Base-by-base conservation (phyloP, 2,113 vertebrate species). In the Sprattus sprattus region DNA sequence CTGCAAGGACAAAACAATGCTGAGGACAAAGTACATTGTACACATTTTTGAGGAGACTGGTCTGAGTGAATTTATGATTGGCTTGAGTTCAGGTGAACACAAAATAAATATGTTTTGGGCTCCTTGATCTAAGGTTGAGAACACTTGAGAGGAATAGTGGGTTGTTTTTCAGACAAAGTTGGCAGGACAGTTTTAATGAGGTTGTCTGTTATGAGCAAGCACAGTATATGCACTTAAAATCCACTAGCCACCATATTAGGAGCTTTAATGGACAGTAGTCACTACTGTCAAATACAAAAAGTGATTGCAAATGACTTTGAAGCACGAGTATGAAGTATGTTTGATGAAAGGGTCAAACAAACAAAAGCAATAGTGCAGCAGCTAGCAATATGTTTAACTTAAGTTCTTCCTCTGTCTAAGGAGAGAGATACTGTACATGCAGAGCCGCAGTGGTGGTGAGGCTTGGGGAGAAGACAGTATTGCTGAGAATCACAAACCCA, bases 1-100 rank as follows among this genome's bases (percentile, higher is more conserved):
- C 85, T 86, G 83, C 89, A 90, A 92, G 90, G 91, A 88, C 90
- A 90, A 78, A 32, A 64, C 18, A 64, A 64, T 64, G n/a, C 57
- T 22, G 57, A 71, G 64, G 64, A 71, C 25, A 71, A 71, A 71
- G 8, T 71, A 10, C n/a, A 71, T 71, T 71, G 0, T 10, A 71
- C 32, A 71, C 64, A 16, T 25, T 1, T 28, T 32, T 32, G 25
- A 71, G 64, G 6, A 32, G 64, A 28, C 25, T 13, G 25, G 10
- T 25, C 64, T 71, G 8, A 10, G 10, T 3, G 64, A 28, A 15
- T 71, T 71, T 71, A 71, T 71, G 28, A 71, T 71, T 71, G 13
- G 25, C n/a, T 71, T 28, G 64, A 71, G 25, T 28, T 71, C 64
- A 71, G 64, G 64, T 71, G 64, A 10, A 71, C 25, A 71, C 11